Evolutionary conservation across 2,888 invertebrate genomes (phyloP), one percentile per base, ranked within the genome.

Genomic region (Sepioteuthis lessoniana): DNA sequence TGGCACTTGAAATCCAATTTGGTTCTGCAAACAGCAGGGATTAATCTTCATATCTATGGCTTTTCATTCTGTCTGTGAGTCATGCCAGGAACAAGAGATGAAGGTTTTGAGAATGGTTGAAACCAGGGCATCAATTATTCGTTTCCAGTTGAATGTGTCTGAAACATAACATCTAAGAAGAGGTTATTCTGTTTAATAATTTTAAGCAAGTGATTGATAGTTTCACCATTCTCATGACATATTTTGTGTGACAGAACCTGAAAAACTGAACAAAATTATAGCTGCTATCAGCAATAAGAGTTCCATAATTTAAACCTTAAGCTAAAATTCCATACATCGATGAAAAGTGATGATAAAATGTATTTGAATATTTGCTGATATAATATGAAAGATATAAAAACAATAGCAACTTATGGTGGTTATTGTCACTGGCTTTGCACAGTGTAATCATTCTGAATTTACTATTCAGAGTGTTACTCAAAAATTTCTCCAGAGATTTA

Each of bases 31-130:
- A 35, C 60, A 76, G n/a, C 76, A 76, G n/a, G n/a, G 76, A 76
- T 76, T 76, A 76, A 76, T 76, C 76, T 76, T 76, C 76, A 76
- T 76, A 35, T 76, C 35, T 76, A 76, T 76, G 76, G 76, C 76
- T 76, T 76, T 76, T 76, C 35, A 76, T 76, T 76, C 76, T 76
- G 35, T 76, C 76, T 76, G 76, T 76, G 76, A n/a, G n/a, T 76
- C 76, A 76, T 4, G 76, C n/a, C n/a, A 76, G 76, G 76, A n/a
- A 76, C n/a, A 76, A n/a, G 76, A 76, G 76, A 76, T n/a, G 76
- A 76, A 76, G 7, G n/a, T 76, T 76, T n/a, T 76, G 76, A 76
- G 76, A n/a, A 76, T 76, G n/a, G 76, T 76, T 76, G 76, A 19
- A 76, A 35, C 16, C 16, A 76, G 13, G n/a, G n/a, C n/a, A 35